These are phyloP conservation scores for Drosophila demipolita DNA, from an alignment of 2,888 invertebrate genomes.

Conservation along the genomic window DNA sequence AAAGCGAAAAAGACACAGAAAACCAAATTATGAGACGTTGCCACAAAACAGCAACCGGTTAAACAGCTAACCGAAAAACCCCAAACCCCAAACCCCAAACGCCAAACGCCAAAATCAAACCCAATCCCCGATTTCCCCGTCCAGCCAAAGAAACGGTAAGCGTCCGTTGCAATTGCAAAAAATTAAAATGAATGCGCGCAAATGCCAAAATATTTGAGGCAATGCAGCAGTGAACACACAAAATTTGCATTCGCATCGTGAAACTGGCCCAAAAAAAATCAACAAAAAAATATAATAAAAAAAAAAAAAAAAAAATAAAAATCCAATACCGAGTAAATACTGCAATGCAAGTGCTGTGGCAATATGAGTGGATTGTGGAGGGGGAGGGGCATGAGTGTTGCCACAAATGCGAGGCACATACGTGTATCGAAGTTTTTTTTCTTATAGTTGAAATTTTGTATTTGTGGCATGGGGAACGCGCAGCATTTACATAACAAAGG, in stretches of 20 bases:
- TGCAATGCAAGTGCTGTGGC: constrained; percentile 40
- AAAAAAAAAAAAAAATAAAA: constrained; percentile 6
- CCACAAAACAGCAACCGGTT: constrained; percentile 66
- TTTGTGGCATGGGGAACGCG: constrained; percentile 49
- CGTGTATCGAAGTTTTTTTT: constrained; percentile 19
- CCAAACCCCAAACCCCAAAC: constrained; percentile 2
- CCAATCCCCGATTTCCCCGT: constrained; percentile 3
- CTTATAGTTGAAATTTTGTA: constrained; percentile 1
- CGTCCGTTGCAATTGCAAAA: constrained; percentile 44
- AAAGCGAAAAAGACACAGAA: constrained; percentile 66
- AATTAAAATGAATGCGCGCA: constrained; percentile 80
- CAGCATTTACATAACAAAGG: constrained; percentile 75
- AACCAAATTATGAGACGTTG: constrained; percentile 73
- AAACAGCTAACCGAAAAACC: constrained; percentile 48
- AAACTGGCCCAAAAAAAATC: constrained; percentile 59
- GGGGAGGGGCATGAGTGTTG: constrained; percentile 7
- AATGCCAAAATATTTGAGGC: constrained; percentile 77
- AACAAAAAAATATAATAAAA: constrained; percentile 20
- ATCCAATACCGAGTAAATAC: constrained; percentile 53
- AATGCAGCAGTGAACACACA: constrained; percentile 30
- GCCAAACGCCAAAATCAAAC: constrained; percentile 17
- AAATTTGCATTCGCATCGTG: constrained; percentile 65
- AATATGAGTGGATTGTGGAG: not conserved
- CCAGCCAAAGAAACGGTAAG: constrained; percentile 3
- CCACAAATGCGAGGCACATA: constrained; percentile 44